phyloP scores from a whole-genome alignment of 2,888 invertebrate species.

The Luperina nickerlii region DNA sequence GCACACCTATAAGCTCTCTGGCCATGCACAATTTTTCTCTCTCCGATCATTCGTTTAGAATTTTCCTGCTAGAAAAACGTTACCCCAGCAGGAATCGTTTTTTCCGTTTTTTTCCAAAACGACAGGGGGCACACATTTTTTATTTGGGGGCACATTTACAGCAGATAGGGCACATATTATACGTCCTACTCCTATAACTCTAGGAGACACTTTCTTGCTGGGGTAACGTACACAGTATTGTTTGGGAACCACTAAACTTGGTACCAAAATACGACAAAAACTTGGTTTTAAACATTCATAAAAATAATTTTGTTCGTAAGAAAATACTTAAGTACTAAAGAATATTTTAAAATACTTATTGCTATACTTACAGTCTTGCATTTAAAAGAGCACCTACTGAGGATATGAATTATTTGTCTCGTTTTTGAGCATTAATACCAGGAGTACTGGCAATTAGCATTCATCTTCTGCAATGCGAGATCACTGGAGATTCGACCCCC shows the following conservation, averaged over 20 bases:
- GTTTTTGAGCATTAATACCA: slow-evolving; percentile 2
- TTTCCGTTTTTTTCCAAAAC: no score
- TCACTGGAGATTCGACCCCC: not conserved
- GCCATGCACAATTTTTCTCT: no score
- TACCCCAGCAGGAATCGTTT: no score
- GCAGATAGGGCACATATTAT: no score
- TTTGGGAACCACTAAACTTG: not conserved
- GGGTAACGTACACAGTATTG: no score
- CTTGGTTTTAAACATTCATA: not conserved
- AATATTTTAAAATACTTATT: slow-evolving; percentile 31
- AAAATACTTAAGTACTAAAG: slow-evolving; percentile 44
- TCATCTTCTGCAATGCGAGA: not conserved
- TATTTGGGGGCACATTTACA: no score
- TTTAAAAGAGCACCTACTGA: slow-evolving; percentile 31
- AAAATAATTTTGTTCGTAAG: not conserved
- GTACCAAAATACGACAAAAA: slow-evolving; percentile 22
- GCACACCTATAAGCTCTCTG: no score
- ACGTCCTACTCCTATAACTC: no score
- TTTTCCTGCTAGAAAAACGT: no score
- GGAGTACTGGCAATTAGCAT: not conserved
- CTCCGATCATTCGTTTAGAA: no score
- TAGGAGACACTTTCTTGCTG: no score
- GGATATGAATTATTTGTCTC: not conserved
- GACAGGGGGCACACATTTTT: no score
- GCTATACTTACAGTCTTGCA: slow-evolving; percentile 53